Base-by-base conservation (phyloP, 2,113 vertebrate genomes). In the Tragelaphus scriptus region DNA sequence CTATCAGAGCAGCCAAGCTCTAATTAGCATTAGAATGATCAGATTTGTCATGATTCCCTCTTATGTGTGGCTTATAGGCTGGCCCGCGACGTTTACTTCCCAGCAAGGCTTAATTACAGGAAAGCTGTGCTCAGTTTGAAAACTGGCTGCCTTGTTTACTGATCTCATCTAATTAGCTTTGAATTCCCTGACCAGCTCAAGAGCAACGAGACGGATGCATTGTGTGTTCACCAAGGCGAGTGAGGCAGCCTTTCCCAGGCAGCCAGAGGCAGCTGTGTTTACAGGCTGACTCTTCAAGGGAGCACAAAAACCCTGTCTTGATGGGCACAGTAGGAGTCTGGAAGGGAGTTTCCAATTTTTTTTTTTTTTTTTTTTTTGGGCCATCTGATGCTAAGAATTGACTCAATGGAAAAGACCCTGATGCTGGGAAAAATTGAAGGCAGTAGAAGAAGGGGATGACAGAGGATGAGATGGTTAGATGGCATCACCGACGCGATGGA, bases 401-500 rank as follows among this genome's bases (percentile, higher is more conserved):
- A 71, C n/a, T 71, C 65, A 71, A 9, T 71, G n/a, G 65, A 23
- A 71, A 71, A 71, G 17, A 71, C n/a, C 65, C n/a, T 36, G 65
- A 36, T 71, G 65, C 9, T 71, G 65, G 9, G n/a, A 36, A 71
- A 36, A n/a, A 71, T 21, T 36, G 17, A 68, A 36, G 2, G n/a
- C 65, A 36, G n/a, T 36, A 71, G n/a, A 36, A 68, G 9, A 71
- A 71, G 65, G n/a, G 17, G 65, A 71, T 1, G n/a, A 23, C n/a
- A 71, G n/a, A 71, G 65, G 65, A 71, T 36, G 65, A 71, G 65
- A 23, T 36, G 65, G n/a, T 36, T 71, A 19, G 19, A 71, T 36
- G 65, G 65, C 65, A 36, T 23, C 65, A 71, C 65, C 0, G 0
- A 71, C 0, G 9, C 0, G 0, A 71, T 17, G 17, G 65, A 71